phyloP scores from a whole-genome alignment of 2,888 invertebrate genomes.

The Zele albiditarsus region DNA sequence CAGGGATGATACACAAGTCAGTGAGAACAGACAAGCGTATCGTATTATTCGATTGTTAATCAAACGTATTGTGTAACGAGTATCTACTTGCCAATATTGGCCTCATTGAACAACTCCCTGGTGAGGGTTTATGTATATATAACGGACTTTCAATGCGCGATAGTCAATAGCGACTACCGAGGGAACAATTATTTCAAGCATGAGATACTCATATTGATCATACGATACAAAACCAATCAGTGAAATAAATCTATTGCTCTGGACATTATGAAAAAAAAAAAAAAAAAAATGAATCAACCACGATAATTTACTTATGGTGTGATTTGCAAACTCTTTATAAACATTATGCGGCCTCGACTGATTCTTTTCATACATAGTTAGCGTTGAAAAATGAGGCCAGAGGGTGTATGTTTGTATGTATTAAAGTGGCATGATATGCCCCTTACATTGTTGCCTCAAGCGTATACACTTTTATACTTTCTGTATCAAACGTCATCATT shows the following conservation, averaged over 20 bases:
- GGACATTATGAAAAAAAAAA: not conserved
- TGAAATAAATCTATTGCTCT: not conserved
- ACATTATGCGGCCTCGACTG: not conserved
- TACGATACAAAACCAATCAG: not conserved
- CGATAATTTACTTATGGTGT: not conserved
- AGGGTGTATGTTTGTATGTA: not conserved
- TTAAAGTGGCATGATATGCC: not conserved
- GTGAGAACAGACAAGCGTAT: not conserved
- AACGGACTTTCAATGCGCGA: slow-evolving; percentile 16
- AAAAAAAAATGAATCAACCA: not conserved
- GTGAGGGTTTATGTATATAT: not conserved
- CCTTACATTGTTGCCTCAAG: not conserved
- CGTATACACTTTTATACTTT: not conserved
- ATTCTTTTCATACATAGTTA: not conserved
- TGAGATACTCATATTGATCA: not conserved
- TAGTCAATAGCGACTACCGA: slow-evolving; percentile 41
- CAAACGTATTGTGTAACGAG: slow-evolving; percentile 36
- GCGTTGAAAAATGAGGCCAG: not conserved
- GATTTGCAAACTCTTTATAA: not conserved
- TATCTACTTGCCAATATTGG: slow-evolving; percentile 27
- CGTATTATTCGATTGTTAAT: slow-evolving; percentile 28
- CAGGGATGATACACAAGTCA: not conserved
- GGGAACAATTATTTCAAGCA: slow-evolving; percentile 33
- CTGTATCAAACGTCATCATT: too few relatives aligned
- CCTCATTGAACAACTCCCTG: slow-evolving; percentile 35